Percentiles rank a stretch among this genome's conserved stretches.
Evolutionary conservation across 1,140 invertebrate species (phyloP).

Genomic region (Leptestheria dahalacensis): DNA sequence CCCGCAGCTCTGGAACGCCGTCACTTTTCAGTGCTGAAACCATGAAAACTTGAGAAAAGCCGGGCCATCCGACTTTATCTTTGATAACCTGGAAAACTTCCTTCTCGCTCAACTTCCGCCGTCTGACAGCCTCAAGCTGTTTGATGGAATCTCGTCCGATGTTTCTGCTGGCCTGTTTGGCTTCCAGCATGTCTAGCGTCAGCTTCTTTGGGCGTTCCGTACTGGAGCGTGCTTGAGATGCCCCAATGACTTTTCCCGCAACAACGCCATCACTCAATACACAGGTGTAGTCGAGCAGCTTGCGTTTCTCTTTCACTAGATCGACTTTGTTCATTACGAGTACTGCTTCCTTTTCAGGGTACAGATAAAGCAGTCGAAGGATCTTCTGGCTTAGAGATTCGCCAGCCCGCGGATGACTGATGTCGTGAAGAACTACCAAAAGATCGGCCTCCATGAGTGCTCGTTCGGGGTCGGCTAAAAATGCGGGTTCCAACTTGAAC

Average conservation of each 20-base stretch:
- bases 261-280: slow-evolving; percentile 46
- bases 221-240: background rate
- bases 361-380: slow-evolving; percentile 44
- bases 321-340: slow-evolving; percentile 85
- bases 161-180: slow-evolving; percentile 1
- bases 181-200: slow-evolving; percentile 12
- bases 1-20: slow-evolving; percentile 58
- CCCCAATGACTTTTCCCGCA: slow-evolving; percentile 20
- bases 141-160: slow-evolving; percentile 3
- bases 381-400: slow-evolving; percentile 50
- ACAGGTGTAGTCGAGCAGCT: slow-evolving; percentile 50
- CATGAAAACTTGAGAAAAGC: slow-evolving; percentile 75
- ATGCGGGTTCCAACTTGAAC: slow-evolving; percentile 36
- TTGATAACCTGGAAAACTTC: slow-evolving; percentile 17
- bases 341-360: slow-evolving; percentile 49
- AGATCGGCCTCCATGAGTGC: slow-evolving; percentile 58
- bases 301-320: slow-evolving; percentile 52
- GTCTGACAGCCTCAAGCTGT: background rate
- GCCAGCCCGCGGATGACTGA: slow-evolving; percentile 48
- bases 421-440: slow-evolving; percentile 72
- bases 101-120: slow-evolving; percentile 16
- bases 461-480: slow-evolving; percentile 44
- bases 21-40: slow-evolving; percentile 63
- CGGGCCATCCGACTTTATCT: slow-evolving; percentile 42
- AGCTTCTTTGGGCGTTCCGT: slow-evolving; percentile 22